Base-by-base conservation (phyloP, 2,888 invertebrate species). In the Sacculina carcini region DNA sequence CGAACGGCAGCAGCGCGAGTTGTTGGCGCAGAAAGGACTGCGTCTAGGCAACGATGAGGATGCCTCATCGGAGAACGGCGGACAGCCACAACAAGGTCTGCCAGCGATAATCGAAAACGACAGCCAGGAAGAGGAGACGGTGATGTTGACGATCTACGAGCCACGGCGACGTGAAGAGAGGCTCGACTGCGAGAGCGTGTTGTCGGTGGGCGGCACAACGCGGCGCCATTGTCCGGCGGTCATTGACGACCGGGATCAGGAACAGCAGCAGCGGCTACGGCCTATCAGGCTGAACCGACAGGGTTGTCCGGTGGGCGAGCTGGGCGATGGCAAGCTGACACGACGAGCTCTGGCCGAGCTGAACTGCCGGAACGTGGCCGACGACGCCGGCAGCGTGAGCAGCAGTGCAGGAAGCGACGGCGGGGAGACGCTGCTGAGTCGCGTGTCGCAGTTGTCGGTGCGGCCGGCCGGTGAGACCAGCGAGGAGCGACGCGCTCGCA, bases 171-270 rank as follows among this genome's bases (percentile, higher is more conserved):
- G n/a, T n/a, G 72, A 71, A 59, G 71, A 75, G 56, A 78, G 76
- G 63, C 87, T 81, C 82, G 90, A 92, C 67, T 90, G 90, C 61
- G 82, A 90, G 68, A 83, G 83, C 52, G 79, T 90, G 58, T 67
- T 90, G 5, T 81, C 83, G n/a, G n/a, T n/a, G n/a, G n/a, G n/a
- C n/a, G n/a, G n/a, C n/a, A n/a, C n/a, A n/a, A n/a, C n/a, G n/a
- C n/a, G n/a, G n/a, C n/a, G n/a, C n/a, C n/a, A n/a, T n/a, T n/a
- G n/a, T n/a, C n/a, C n/a, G n/a, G n/a, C n/a, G n/a, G n/a, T n/a
- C n/a, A n/a, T n/a, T n/a, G n/a, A n/a, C n/a, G n/a, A n/a, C n/a
- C n/a, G n/a, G n/a, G n/a, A n/a, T n/a, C n/a, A n/a, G n/a, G n/a
- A n/a, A n/a, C n/a, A n/a, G n/a, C n/a, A n/a, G n/a, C n/a, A n/a